Evolutionary conservation across 2,797 vertebrate genomes (phyloP).

Genomic region (Brotula barbata): DNA sequence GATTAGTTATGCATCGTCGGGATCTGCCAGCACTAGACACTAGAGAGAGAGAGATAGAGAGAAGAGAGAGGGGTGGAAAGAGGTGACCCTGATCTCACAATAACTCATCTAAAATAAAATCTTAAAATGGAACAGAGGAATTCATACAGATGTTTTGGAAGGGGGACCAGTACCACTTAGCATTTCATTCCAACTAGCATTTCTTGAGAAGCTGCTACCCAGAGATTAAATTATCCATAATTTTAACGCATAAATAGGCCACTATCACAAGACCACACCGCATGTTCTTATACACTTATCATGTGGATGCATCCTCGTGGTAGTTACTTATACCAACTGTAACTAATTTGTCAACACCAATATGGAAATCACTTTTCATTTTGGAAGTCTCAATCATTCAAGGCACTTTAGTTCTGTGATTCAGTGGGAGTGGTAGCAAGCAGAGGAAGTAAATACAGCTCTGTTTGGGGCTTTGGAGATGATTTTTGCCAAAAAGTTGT

Average conservation of each 20-base stretch:
- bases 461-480: constrained; percentile 61
- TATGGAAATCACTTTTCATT: constrained; percentile 27
- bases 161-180: not conserved
- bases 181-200: too few species aligned
- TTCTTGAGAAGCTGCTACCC: not conserved
- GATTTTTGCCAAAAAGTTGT: constrained; percentile 44
- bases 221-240: not conserved
- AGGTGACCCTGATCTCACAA: constrained; percentile 25
- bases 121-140: constrained; percentile 12
- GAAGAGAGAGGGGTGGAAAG: not conserved
- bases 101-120: constrained; percentile 18
- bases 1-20: constrained; percentile 45
- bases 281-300: not conserved
- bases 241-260: not conserved
- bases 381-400: constrained; percentile 30
- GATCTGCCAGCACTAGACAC: constrained; percentile 1
- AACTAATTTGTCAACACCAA: constrained; percentile 6
- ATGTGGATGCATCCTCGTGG: not conserved
- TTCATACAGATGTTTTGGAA: not conserved
- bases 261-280: not conserved
- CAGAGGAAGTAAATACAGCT: constrained; percentile 68
- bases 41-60: not conserved
- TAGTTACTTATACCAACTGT: constrained; percentile 3
- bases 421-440: constrained; percentile 45
- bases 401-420: constrained; percentile 56